Base-by-base conservation (phyloP, 2,113 vertebrate genomes). In the Silurus glanis region DNA sequence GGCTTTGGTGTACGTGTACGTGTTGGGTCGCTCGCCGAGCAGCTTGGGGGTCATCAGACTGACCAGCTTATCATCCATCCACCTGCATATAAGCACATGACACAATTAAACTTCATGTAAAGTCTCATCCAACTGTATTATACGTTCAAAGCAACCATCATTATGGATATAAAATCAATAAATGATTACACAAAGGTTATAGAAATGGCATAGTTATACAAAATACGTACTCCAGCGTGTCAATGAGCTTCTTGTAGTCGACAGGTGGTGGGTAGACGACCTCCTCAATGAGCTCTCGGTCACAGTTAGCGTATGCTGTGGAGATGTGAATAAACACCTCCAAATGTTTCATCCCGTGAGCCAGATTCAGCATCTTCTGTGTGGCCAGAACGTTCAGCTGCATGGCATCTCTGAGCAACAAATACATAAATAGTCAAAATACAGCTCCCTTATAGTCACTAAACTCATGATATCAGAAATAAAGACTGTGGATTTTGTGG, bases 231-330 rank as follows among this genome's bases (percentile, higher is more conserved):
- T 97, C 97, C n/a, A 99, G 94, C 71, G 96, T 95, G 88, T 98
- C 97, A 55, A 99, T 98, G 82, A 99, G 95, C 85, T 97, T 97
- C 92, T 91, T 96, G 92, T 98, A 98, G 93, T 99, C 97, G 45
- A 99, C 94, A 6, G 97, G 96, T 9, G 98, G 97, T 6, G 96
- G 95, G 91, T 99, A 99, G 58, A 99, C 92, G 0, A 97, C 79
- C 91, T 99, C 98, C 82, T 97, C 98, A 37, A 99, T 99, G 86
- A 97, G 95, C 87, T 97, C 95, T 13, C 94, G 94, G 93, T 99
- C 96, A 90, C 98, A 99, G 85, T 99, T 96, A n/a, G 98, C 97
- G 37, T 97, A 99, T 12, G 98, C 98, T 0, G 98, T 99, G n/a
- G 97, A 99, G 83, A 99, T 90, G 6, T 99, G 97, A 89, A 97